Conservation (phyloP, 2,113 vertebrate genomes). For the Gymnobelideus leadbeateri region DNA sequence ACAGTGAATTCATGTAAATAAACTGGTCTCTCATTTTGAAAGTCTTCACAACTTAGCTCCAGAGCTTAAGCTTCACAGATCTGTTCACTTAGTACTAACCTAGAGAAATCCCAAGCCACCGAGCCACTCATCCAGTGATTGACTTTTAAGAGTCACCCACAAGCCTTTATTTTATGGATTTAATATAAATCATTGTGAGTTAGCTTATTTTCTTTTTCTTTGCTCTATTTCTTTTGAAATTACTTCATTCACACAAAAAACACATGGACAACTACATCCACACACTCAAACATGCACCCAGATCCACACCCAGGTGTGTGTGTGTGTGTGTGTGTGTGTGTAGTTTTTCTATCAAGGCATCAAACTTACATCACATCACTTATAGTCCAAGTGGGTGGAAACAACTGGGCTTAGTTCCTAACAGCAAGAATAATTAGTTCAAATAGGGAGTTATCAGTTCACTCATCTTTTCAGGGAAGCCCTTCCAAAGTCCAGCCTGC, state of each 20-base stretch:
- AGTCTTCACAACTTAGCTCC: not conserved
- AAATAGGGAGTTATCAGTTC: not conserved
- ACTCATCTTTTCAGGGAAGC: not conserved
- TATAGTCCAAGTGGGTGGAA: not conserved
- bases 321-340: too few relatives aligned
- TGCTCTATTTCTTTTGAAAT: not conserved
- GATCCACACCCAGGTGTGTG: not conserved
- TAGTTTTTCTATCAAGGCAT: not conserved
- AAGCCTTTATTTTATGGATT: constrained; percentile 31
- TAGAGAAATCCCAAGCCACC: not conserved
- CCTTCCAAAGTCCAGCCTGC: not conserved
- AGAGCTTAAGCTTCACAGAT: constrained; percentile 16
- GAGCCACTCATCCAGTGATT: not conserved
- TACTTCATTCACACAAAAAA: not conserved
- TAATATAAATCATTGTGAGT: constrained; percentile 38
- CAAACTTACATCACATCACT: not conserved
- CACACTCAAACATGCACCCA: not conserved
- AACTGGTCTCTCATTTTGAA: not conserved
- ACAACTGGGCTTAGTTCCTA: not conserved
- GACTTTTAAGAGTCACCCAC: not conserved
- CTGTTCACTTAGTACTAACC: constrained; percentile 12
- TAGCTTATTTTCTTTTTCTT: not conserved
- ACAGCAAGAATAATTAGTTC: not conserved
- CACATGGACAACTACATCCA: not conserved
- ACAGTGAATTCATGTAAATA: constrained; percentile 42